Evolutionary conservation across 1,140 invertebrate species (phyloP).

Genomic region (Rhizoglyphus robini): DNA sequence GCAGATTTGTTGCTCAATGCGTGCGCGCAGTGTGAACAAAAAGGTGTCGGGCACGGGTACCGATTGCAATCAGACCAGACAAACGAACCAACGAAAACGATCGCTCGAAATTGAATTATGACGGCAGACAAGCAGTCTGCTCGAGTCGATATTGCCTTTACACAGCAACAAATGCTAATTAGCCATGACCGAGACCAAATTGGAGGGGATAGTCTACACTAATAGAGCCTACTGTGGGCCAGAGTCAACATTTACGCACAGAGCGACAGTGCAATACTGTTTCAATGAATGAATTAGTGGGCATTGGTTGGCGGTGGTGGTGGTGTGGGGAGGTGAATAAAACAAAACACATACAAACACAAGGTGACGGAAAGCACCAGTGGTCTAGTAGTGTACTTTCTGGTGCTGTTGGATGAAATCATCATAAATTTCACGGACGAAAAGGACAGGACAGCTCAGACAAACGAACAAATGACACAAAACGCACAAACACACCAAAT

Average conservation of each 20-base stretch:
- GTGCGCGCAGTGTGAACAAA: no score
- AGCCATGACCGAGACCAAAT: constrained; percentile 8
- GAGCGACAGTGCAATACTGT: not conserved
- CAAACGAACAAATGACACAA: not conserved
- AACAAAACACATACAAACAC: no score
- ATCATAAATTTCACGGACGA: constrained; percentile 8
- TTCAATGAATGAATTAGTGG: not conserved
- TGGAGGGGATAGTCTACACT: not conserved
- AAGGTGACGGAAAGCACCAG: not conserved
- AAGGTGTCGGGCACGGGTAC: no score
- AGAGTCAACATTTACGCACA: not conserved
- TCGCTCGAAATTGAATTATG: no score
- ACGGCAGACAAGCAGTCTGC: not conserved
- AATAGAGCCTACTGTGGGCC: not conserved
- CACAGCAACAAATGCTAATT: constrained; percentile 11
- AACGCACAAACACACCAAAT: not conserved
- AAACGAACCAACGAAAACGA: no score
- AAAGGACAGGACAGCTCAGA: not conserved
- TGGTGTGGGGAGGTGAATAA: no score
- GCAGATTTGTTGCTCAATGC: no score
- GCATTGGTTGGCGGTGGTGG: not conserved
- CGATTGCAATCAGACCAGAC: no score
- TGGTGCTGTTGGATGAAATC: no score
- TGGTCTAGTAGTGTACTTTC: no score
- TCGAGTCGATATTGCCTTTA: not conserved